Base-by-base conservation (phyloP, 35 echinoderm and acorn worm genomes). In the Stichopus chloronotus region DNA sequence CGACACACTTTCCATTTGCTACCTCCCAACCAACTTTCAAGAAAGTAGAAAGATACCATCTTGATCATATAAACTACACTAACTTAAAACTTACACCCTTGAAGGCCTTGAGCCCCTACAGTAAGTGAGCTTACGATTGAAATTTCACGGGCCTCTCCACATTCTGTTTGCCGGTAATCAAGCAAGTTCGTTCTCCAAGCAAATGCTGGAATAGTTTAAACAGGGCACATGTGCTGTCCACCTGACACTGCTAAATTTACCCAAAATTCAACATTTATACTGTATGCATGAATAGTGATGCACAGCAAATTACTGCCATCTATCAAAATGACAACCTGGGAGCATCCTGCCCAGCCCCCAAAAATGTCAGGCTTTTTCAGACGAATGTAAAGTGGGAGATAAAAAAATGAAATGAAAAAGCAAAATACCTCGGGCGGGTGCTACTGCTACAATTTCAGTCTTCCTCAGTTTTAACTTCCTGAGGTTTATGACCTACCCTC, bases 271-370 rank as follows among this genome's bases (percentile, higher is more conserved):
- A 74, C 69, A 74, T 74, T 74, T 74, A 74, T 74, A 74, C 69
- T 19, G 69, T 74, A n/a, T 74, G 69, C 69, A 74, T 74, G 69
- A 74, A 74, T 74, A 74, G 69, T 74, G 22, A 74, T 74, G 69
- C 22, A 20, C 69, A 74, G 69, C 69, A 74, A 74, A 74, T 74
- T 74, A 74, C 69, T 20, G 69, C 22, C 69, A 74, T 74, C 69
- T 74, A 16, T 74, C 69, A 74, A 74, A n/a, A 16, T 74, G 69
- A 74, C 69, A 74, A 74, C 17, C 69, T 74, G 17, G 22, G 17
- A 14, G 69, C 17, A 16, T 74, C 69, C 69, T n/a, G 17, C 69
- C 22, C 30, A 43, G 30, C 30, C 30, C 30, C 30, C 17, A 74
- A 14, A 0, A 74, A 7, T 74, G 13, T n/a, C 14, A 74, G 17